Conservation (phyloP, 2,113 vertebrate genomes). For the Xiphorhynchus elegans region DNA sequence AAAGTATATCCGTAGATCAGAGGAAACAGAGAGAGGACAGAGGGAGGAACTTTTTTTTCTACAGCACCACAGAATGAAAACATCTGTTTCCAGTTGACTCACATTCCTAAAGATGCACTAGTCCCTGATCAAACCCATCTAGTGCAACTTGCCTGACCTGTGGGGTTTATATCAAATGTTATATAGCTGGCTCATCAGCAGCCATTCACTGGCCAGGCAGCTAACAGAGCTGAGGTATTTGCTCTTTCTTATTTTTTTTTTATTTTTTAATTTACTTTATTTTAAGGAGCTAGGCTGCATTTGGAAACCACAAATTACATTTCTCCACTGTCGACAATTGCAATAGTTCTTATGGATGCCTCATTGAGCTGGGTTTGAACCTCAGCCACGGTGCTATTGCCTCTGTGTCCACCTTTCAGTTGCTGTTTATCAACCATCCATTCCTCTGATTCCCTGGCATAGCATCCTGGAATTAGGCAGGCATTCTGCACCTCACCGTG, state of each 20-base stretch:
- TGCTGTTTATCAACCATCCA: background rate
- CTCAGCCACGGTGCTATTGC: background rate
- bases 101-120: background rate
- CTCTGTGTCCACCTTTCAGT: background rate
- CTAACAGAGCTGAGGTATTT: background rate
- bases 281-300: background rate
- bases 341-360: background rate
- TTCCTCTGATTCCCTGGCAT: background rate
- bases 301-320: background rate
- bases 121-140: constrained; percentile 1
- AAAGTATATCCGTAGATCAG: background rate
- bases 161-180: background rate
- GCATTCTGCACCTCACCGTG: background rate
- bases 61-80: background rate
- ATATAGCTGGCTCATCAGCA: background rate
- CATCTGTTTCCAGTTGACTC: background rate
- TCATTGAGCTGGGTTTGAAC: background rate
- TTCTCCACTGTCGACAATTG: background rate
- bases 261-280: background rate
- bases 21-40: background rate
- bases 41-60: background rate
- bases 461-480: background rate
- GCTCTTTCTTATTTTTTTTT: background rate
- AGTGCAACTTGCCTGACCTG: background rate
- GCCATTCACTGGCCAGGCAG: background rate